Percentiles rank a stretch among this genome's conserved stretches.
These are phyloP conservation scores for Quadriops clusia DNA, from an alignment of 2,888 invertebrate species.

Conservation along the genomic window DNA sequence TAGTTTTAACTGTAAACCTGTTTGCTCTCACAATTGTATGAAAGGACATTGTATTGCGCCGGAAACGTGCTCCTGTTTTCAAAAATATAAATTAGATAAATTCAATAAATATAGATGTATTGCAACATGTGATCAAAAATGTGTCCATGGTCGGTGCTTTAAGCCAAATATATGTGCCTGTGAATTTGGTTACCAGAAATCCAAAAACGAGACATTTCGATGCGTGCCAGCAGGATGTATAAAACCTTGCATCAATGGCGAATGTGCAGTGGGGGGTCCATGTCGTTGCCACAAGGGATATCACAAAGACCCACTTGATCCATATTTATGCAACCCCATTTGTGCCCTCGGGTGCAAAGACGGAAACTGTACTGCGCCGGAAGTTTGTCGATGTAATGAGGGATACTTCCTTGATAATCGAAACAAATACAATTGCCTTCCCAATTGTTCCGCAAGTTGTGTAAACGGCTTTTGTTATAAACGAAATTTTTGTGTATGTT, in stretches of 20 bases:
- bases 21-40: constrained; percentile 11
- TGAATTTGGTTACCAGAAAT: too few relatives aligned
- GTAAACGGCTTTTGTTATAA: constrained; percentile 27
- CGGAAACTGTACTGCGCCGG: constrained; percentile 22
- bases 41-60: constrained; percentile 11
- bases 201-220: too few relatives aligned
- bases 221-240: too few relatives aligned
- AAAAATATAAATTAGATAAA: constrained; percentile 6
- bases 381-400: constrained; percentile 22
- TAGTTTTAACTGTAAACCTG: constrained; percentile 8
- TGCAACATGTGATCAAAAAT: too few relatives aligned
- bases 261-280: too few relatives aligned
- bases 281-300: too few relatives aligned
- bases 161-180: too few relatives aligned
- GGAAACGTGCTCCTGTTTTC: constrained; percentile 12
- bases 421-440: constrained; percentile 16
- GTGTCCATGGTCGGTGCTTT: too few relatives aligned
- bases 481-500: constrained; percentile 27
- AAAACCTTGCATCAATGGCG: too few relatives aligned
- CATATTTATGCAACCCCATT: constrained; percentile 12
- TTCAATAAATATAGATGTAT: constrained; percentile 13
- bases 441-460: constrained; percentile 26
- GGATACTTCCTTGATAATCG: constrained; percentile 14
- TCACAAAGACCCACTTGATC: too few relatives aligned
- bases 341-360: constrained; percentile 13